phyloP scores from a whole-genome alignment of 2,113 vertebrate genomes.

The Etheostoma cragini region DNA sequence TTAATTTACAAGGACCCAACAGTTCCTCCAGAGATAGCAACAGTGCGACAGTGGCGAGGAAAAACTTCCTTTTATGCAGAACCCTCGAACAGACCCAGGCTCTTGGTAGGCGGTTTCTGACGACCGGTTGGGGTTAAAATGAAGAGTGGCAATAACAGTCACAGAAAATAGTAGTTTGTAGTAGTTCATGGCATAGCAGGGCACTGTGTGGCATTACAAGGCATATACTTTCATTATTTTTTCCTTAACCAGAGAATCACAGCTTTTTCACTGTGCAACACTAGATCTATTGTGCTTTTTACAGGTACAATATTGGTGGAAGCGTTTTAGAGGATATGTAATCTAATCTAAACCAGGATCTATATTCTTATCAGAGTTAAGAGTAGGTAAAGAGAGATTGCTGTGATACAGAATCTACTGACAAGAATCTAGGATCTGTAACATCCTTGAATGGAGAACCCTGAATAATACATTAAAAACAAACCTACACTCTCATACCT shows the following conservation, averaged over 20 bases:
- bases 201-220: too few relatives aligned
- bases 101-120: too few relatives aligned
- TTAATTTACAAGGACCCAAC: too few relatives aligned
- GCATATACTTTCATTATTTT: background rate
- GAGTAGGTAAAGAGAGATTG: constrained; percentile 17
- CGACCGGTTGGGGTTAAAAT: too few relatives aligned
- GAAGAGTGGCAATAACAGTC: too few relatives aligned
- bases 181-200: too few relatives aligned
- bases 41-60: too few relatives aligned
- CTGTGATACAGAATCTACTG: background rate
- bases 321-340: background rate
- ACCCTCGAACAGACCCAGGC: too few relatives aligned
- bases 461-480: constrained; percentile 2
- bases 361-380: constrained; percentile 18
- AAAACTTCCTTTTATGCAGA: too few relatives aligned
- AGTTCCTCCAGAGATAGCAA: too few relatives aligned
- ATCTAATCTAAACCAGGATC: constrained; percentile 37
- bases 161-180: too few relatives aligned
- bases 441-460: constrained; percentile 24
- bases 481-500: background rate
- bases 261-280: background rate
- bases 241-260: background rate
- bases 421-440: background rate
- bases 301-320: background rate
- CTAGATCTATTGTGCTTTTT: background rate